These are phyloP conservation scores for Dichetophora obliterata DNA, from an alignment of 2,888 invertebrate species.

Conservation along the genomic window DNA sequence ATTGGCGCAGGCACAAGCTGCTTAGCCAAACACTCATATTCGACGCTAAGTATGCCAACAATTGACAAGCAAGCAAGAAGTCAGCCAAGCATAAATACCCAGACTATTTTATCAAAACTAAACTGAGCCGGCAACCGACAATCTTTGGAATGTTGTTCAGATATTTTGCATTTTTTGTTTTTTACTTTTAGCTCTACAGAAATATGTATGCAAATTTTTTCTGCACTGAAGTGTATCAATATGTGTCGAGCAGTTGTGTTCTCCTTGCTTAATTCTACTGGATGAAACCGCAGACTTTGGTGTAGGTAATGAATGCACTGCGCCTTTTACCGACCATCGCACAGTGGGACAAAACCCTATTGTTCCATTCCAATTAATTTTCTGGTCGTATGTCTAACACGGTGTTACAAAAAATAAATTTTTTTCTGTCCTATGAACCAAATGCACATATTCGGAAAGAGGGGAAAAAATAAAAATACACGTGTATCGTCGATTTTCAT, in stretches of 20 bases:
- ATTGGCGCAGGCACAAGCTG: constrained; percentile 8
- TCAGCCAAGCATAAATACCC: background rate
- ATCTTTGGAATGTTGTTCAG: background rate
- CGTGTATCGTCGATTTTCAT: too few relatives aligned
- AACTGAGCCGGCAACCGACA: background rate
- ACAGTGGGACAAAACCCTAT: too few relatives aligned
- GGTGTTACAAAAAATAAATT: too few relatives aligned
- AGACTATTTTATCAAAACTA: too few relatives aligned
- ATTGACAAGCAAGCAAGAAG: background rate
- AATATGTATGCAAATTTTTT: too few relatives aligned
- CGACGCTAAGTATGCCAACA: background rate
- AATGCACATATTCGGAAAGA: too few relatives aligned
- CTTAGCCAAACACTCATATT: background rate
- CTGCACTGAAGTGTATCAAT: background rate
- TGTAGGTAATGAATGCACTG: background rate
- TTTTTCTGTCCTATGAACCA: too few relatives aligned
- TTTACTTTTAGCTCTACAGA: too few relatives aligned
- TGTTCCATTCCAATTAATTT: too few relatives aligned
- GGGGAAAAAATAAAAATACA: too few relatives aligned
- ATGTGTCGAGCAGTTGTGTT: background rate
- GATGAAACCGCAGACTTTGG: background rate
- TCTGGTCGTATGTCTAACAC: too few relatives aligned
- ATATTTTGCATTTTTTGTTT: background rate
- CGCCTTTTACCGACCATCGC: background rate
- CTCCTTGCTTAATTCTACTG: background rate